Percentiles rank a stretch among this genome's conserved stretches.
These are phyloP conservation scores for Eubasilissa splendida DNA, from an alignment of 2,888 invertebrate genomes.

Conservation along the genomic window DNA sequence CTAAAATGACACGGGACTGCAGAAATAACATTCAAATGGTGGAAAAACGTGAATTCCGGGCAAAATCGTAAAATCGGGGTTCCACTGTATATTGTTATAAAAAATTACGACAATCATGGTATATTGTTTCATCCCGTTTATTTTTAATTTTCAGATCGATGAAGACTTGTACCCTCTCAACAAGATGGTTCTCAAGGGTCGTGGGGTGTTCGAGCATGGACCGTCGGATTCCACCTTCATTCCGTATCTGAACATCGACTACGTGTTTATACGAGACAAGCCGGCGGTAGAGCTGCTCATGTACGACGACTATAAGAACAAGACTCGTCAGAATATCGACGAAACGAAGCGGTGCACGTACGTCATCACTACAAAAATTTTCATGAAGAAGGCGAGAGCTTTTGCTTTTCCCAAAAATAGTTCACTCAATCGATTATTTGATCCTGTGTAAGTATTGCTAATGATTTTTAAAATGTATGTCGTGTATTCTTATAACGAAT, in stretches of 20 bases:
- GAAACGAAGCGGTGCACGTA: constrained; percentile 82
- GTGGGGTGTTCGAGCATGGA: constrained; percentile 66
- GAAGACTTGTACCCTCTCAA: constrained; percentile 67
- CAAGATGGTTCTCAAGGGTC: constrained; percentile 66
- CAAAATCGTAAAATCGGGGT: too few relatives aligned
- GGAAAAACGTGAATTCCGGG: too few relatives aligned
- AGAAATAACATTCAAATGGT: too few relatives aligned
- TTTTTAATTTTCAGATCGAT: constrained; percentile 62
- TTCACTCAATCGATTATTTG: constrained; percentile 75
- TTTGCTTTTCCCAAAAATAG: constrained; percentile 82
- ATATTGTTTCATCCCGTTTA: not conserved
- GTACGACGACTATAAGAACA: constrained; percentile 79
- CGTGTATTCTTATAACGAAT: too few relatives aligned
- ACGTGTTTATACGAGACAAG: constrained; percentile 80
- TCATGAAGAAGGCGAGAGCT: constrained; percentile 78
- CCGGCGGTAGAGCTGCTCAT: constrained; percentile 80
- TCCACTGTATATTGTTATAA: too few relatives aligned
- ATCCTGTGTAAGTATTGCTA: constrained; percentile 76
- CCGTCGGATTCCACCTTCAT: constrained; percentile 63
- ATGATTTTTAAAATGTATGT: too few relatives aligned
- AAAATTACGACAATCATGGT: too few relatives aligned
- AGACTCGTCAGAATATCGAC: constrained; percentile 71
- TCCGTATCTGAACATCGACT: constrained; percentile 68
- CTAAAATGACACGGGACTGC: too few relatives aligned
- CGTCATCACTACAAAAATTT: constrained; percentile 80